Conservation (phyloP, 2,113 vertebrate species). For the Propithecus coquereli region DNA sequence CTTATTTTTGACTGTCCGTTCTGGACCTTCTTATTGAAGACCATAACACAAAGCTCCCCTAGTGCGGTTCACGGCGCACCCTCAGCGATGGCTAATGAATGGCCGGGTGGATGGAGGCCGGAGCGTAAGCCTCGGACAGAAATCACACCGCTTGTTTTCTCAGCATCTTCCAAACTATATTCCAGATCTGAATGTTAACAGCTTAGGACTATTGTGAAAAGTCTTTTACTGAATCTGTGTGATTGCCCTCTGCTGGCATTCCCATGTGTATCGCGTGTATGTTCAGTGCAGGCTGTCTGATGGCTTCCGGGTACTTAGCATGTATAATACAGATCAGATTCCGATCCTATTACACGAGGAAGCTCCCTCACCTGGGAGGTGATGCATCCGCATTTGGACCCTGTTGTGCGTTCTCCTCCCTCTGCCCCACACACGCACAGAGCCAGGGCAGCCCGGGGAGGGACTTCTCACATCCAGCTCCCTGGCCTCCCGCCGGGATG, state of each 20-base stretch:
- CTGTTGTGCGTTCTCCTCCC: too few relatives aligned
- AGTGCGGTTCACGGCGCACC: rapidly evolving
- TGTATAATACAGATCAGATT: too few relatives aligned
- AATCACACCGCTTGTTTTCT: neutral
- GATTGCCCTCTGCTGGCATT: neutral
- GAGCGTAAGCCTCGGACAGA: too few relatives aligned
- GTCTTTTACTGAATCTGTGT: neutral
- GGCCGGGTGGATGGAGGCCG: neutral
- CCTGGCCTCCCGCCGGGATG: neutral
- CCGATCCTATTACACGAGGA: neutral
- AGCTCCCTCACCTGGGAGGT: neutral
- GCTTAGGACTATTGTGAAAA: neutral
- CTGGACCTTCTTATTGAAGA: neutral
- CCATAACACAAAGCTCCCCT: neutral
- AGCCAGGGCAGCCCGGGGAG: neutral
- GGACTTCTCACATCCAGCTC: too few relatives aligned
- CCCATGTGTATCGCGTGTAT: neutral
- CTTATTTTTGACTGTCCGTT: neutral
- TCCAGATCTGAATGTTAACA: neutral
- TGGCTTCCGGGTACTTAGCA: neutral
- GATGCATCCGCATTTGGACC: neutral
- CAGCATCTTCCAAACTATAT: neutral
- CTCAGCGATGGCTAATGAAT: too few relatives aligned
- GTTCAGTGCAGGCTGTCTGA: neutral
- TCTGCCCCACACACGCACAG: neutral